Conservation (phyloP, 2,888 invertebrate genomes). For the Morinoia aosen region DNA sequence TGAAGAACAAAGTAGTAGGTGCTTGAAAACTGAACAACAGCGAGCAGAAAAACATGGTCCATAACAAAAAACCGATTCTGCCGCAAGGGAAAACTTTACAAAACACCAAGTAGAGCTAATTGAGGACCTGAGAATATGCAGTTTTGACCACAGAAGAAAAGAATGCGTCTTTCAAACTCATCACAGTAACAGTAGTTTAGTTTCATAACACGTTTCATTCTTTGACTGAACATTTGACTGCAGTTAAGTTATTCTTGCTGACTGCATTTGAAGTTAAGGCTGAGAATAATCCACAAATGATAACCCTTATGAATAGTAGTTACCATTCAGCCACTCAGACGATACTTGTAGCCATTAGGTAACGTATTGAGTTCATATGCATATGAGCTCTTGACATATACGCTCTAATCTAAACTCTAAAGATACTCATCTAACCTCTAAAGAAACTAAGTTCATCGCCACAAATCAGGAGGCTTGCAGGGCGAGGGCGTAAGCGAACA, state of each 20-base stretch:
- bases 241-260: not conserved
- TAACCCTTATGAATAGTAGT: not conserved
- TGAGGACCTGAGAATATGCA: too few relatives aligned
- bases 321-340: not conserved
- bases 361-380: not conserved
- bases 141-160: too few relatives aligned
- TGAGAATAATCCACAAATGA: not conserved
- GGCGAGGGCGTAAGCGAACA: conserved; percentile 25
- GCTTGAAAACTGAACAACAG: too few relatives aligned
- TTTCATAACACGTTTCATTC: not conserved
- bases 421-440: not conserved
- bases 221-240: not conserved
- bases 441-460: not conserved
- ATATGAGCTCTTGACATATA: not conserved
- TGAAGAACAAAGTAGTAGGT: too few relatives aligned
- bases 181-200: too few relatives aligned
- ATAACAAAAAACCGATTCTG: too few relatives aligned
- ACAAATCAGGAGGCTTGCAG: not conserved
- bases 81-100: too few relatives aligned
- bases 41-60: too few relatives aligned
- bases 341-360: not conserved
- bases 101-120: too few relatives aligned
- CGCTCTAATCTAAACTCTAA: not conserved
- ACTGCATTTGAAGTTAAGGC: not conserved
- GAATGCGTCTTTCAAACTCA: too few relatives aligned